Evolutionary conservation across 2,113 vertebrate genomes (phyloP), one percentile per base, ranked within the genome.

Genomic region (Sphaerodactylus townsendi): DNA sequence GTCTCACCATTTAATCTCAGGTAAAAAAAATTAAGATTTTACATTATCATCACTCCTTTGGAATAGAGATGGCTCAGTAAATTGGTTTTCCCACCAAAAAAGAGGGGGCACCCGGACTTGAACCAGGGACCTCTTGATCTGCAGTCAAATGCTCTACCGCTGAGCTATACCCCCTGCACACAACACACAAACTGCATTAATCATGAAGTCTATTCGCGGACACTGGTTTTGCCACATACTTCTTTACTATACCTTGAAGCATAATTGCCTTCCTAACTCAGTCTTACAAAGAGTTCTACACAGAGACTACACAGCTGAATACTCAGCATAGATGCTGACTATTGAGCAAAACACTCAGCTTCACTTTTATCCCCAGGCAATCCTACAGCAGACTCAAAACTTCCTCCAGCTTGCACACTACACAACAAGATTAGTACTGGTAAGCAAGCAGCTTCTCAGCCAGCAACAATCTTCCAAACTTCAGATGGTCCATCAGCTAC

Each of bases 101-200:
- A 41, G 37, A 78, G 76, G 76, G 81, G 70, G 71, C 81, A 82
- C 81, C 81, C 41, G 71, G 81, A 82, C 56, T 82, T 74, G 81
- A 82, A 82, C 81, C 70, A 70, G 81, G 81, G 81, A 82, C 81
- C 81, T 82, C 81, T 82, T 82, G 71, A 82, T 82, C 81, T 82
- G 81, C 70, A 82, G 81, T 82, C 81, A 82, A 82, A 82, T 82
- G 81, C 81, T 74, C 81, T 82, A 65, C 81, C 81, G 59, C 81
- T 74, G 81, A 82, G 81, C 81, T 74, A 82, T 82, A 65, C 71
- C 81, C 71, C 71, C 81, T 11, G 8, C n/a, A n/a, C n/a, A n/a
- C n/a, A n/a, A n/a, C 30, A 46, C 39, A 74, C 2, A 10, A 11
- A 2, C 5, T 1, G 1, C 1, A 3, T 8, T 64, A 13, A 4